A percentile compares a stretch with the other conserved stretches of the same genome.
Conservation (phyloP, 2,888 invertebrate genomes). For the Sphecodes monilicornis region DNA sequence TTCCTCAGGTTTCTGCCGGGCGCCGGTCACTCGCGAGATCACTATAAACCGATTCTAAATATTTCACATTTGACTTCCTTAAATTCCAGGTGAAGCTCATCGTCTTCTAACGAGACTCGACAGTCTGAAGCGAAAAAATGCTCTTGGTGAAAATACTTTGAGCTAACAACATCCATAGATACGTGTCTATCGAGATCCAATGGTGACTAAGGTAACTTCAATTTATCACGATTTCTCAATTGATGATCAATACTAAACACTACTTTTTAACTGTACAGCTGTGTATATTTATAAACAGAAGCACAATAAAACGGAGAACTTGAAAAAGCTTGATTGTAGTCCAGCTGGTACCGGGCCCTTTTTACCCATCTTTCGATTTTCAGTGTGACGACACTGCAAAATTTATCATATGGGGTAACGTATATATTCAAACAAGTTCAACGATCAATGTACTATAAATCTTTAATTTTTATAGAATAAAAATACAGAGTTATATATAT, state of each 20-base stretch:
- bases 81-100: background rate
- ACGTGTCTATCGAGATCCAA: background rate
- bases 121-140: background rate
- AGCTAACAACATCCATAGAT: background rate
- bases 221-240: background rate
- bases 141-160: background rate
- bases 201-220: background rate
- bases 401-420: background rate
- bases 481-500: too few relatives aligned
- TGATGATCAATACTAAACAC: background rate
- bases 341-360: background rate
- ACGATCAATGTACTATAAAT: background rate
- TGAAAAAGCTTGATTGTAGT: too few relatives aligned
- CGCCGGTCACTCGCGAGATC: background rate
- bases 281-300: background rate
- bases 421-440: background rate
- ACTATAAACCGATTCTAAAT: background rate
- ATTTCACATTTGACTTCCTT: background rate
- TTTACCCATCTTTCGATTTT: background rate
- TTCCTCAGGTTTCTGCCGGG: slow-evolving; percentile 4
- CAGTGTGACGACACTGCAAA: background rate
- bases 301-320: background rate
- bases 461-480: background rate
- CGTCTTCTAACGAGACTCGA: background rate
- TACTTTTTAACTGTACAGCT: background rate